Base-by-base conservation (phyloP, 2,113 vertebrate species). In the Sapayoa aenigma region DNA sequence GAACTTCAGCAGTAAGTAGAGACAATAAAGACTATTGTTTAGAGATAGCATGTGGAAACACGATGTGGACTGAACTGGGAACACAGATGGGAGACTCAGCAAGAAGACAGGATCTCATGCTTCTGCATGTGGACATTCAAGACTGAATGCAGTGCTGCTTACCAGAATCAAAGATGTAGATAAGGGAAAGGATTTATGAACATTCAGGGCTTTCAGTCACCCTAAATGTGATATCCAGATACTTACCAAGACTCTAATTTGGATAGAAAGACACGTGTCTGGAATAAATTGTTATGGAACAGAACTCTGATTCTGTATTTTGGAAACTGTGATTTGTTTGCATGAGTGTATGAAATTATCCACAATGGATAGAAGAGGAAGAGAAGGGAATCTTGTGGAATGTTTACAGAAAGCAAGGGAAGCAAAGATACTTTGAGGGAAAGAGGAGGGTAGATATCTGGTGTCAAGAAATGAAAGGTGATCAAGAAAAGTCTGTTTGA, bases 1-100 rank as follows among this genome's bases (percentile, higher is more conserved):
- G 91, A 91, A 84, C 90, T 90, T 93, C 41, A 90, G 77, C 93
- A 87, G 87, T 30, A 42, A 80, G 84, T 3, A 39, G 55, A 87
- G 75, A 97, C 93, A 94, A 93, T 87, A 71, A 93, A 85, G 74
- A 74, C 63, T 31, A 33, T 91, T 95, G 80, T 95, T 85, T 60
- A 67, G 67, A 80, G 46, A 50, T 19, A 31, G 84, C 3, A 0
- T 87, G 89, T 87, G 87, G 84, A 87, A 96, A 83, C 66, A 62
- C 0, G 11, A 69, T 73, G 81, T 9, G 6, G 59, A 30, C 71
- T 85, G 90, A 83, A 87, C 16, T 5, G 14, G 37, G 69, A 78
- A 77, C 73, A 50, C 69, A 76, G 84, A 67, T 42, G 74, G 74
- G 58, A 91, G 69, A 21, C 67, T 58, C 15, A 1, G 44, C 0